These are phyloP conservation scores for Lamprologus sp. DNA, from an alignment of 2,113 vertebrate species.

Conservation along the genomic window DNA sequence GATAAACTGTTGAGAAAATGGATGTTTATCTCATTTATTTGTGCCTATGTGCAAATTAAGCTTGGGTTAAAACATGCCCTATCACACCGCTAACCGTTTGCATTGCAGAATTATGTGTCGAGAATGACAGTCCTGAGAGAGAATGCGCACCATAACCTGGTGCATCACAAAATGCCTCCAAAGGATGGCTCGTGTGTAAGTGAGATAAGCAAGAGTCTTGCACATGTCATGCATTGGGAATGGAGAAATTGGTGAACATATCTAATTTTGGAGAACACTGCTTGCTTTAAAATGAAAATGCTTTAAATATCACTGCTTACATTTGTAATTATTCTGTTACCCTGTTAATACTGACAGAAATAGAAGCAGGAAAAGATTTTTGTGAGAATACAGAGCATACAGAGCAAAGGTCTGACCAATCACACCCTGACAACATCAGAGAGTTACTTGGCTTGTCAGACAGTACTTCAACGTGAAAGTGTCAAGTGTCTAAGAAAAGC, in stretches of 20 bases:
- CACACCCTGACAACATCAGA: not conserved
- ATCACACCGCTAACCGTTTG: not conserved
- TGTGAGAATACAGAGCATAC: not conserved
- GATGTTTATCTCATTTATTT: not conserved
- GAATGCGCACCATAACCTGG: not conserved
- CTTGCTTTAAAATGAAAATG: not conserved
- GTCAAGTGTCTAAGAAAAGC: not conserved
- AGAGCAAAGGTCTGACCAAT: not conserved
- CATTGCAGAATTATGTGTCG: not conserved
- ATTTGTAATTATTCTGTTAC: not conserved
- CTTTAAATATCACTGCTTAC: not conserved
- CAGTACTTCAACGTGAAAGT: not conserved
- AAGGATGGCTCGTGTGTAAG: not conserved
- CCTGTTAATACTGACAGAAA: constrained; percentile 1
- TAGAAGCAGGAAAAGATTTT: not conserved
- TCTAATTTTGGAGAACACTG: not conserved
- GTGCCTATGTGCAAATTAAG: not conserved
- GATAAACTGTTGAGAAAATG: not conserved
- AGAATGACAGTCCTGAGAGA: not conserved
- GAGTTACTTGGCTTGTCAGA: not conserved
- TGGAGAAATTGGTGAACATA: not conserved
- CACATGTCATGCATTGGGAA: not conserved
- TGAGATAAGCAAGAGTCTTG: not conserved
- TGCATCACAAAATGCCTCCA: not conserved
- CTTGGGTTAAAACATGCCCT: not conserved